Percentiles rank a stretch among this genome's conserved stretches.
Evolutionary conservation across 2,888 invertebrate species (phyloP).

Genomic region (Andrena praecox): DNA sequence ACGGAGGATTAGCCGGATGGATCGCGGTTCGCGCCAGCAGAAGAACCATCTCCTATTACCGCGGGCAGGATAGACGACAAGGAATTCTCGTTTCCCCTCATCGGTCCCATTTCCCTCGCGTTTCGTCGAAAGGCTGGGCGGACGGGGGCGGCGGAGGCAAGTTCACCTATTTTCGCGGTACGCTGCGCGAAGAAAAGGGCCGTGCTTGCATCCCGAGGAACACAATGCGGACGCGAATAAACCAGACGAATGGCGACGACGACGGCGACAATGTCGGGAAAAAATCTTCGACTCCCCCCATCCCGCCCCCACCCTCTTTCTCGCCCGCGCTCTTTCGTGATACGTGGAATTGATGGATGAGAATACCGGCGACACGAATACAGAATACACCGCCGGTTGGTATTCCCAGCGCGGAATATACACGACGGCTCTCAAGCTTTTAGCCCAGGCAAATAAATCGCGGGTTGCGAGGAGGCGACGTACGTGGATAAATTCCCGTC

Average conservation of each 20-base stretch:
- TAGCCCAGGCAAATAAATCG: constrained; percentile 75
- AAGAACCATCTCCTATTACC: constrained; percentile 19
- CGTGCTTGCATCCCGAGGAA: constrained; percentile 54
- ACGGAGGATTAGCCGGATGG: not conserved
- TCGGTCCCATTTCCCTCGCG: constrained; percentile 40
- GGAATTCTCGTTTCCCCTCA: constrained; percentile 9
- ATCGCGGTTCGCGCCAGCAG: not conserved
- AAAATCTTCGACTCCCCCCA: constrained; percentile 43
- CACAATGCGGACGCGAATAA: constrained; percentile 58
- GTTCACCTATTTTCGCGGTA: constrained; percentile 62
- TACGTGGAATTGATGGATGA: constrained; percentile 74
- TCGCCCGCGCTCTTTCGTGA: constrained; percentile 48
- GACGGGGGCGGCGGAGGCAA: constrained; percentile 7
- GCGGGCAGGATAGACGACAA: constrained; percentile 12
- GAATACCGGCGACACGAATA: constrained; percentile 68
- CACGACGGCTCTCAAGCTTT: constrained; percentile 72
- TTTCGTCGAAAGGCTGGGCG: constrained; percentile 1
- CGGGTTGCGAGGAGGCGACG: constrained; percentile 64
- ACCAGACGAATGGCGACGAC: constrained; percentile 63
- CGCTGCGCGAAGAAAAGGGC: constrained; percentile 50
- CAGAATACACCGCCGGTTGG: constrained; percentile 65
- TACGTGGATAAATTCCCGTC: constrained; percentile 66
- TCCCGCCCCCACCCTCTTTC: not conserved
- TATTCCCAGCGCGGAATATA: constrained; percentile 70
- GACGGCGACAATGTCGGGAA: constrained; percentile 51